Evolutionary conservation across 2,888 invertebrate genomes (phyloP), one percentile per base, ranked within the genome.

Genomic region (Alviniconcha strummeri): DNA sequence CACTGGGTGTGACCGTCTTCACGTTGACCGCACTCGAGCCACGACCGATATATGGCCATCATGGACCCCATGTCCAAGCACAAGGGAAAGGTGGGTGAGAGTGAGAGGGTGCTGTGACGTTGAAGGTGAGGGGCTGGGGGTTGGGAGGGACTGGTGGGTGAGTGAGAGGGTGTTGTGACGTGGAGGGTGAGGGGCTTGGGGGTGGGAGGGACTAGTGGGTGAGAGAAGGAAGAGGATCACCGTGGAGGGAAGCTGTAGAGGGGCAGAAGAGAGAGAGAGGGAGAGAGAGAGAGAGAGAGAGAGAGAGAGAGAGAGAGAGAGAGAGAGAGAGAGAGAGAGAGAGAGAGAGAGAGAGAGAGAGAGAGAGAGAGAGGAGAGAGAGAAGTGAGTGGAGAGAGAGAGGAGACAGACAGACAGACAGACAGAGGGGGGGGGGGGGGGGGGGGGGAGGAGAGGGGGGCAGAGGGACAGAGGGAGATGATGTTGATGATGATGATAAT

Each of bases 1-100:
- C 97, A 82, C 96, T 98, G 83, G 98, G 98, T 0, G 98, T 98
- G 0, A 98, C 98, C 0, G 97, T 98, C 0, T 98, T 98, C 93
- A 98, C 98, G 0, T 94, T 98, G 88, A 98, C 97, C 0, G 98
- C 98, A 0, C 94, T 98, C 2, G 17, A 97, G 98, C 52, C 97
- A 96, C 13, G 98, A 98, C 93, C 95, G 98, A 82, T 98, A 97
- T 94, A 97, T 97, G 93, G 98, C 98, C 6, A 98, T 98, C 87
- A 97, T 97, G 5, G 96, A 97, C 93, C 98, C 98, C 0, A 94
- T 98, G 94, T 95, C 96, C 90, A 96, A 96, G 91, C 96, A 97
- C 85, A 93, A 91, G 56, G 93, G 93, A 8, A 96, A 96, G 78
- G 78, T 78, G 15, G 52, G 76, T 77, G 4, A 13, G 13, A 11